phyloP scores from a whole-genome alignment of 2,113 vertebrate species.

The Pagrus major region DNA sequence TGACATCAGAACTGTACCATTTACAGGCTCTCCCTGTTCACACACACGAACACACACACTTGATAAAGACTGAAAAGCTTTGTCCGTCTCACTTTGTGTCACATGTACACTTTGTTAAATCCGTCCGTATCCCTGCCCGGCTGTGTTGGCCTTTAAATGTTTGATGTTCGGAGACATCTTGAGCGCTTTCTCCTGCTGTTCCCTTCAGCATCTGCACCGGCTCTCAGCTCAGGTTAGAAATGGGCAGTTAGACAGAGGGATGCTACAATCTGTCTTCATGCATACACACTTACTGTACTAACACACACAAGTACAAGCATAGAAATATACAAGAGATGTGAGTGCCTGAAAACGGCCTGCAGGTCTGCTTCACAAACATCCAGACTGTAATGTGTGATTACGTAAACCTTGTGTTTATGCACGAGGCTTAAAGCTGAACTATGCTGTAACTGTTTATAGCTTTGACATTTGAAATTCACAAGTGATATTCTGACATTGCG shows the following conservation, averaged over 20 bases:
- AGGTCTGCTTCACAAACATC: constrained; percentile 13
- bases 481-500: neutral
- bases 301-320: neutral
- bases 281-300: neutral
- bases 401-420: neutral
- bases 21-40: neutral
- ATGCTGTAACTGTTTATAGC: neutral
- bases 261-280: neutral
- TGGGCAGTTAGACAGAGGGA: constrained; percentile 4
- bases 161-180: constrained; percentile 67
- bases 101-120: constrained; percentile 31
- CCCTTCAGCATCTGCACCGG: constrained; percentile 44
- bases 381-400: neutral
- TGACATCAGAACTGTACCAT: neutral
- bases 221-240: constrained; percentile 50
- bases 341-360: neutral
- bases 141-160: constrained; percentile 71
- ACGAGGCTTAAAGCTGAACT: neutral
- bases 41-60: neutral
- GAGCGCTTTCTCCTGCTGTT: constrained; percentile 45
- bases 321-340: neutral
- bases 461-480: constrained; percentile 2
- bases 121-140: constrained; percentile 15
- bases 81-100: constrained; percentile 37
- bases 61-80: neutral